Evolutionary conservation across 2,888 invertebrate species (phyloP), one percentile per base, ranked within the genome.

Genomic region (Dastarcus helophoroides): DNA sequence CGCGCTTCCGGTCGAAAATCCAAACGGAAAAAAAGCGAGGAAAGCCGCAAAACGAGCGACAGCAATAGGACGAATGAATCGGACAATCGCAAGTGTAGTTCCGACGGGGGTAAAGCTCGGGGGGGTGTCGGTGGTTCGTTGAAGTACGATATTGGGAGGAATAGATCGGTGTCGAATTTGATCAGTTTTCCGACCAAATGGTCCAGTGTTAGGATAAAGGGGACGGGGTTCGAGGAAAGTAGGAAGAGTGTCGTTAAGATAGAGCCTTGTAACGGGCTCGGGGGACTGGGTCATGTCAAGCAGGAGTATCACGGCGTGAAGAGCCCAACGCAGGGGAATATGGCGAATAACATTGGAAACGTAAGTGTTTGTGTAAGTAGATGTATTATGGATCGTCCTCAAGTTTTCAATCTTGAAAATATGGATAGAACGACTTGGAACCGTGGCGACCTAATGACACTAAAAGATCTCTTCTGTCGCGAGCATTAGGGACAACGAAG

Each of bases 191-290:
- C 71, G 46, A 62, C 71, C 29, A 73, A 73, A 63, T 74, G 73
- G 65, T 73, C 73, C 44, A 73, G 73, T 43, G 73, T 75, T 45
- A 65, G 73, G 41, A 71, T 74, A 41, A 70, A 67, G 54, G 73
- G 73, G 50, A 71, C 72, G 40, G 69, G 71, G 42, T 71, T 68
- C 56, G 70, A 71, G 43, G 73, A 73, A 53, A 72, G 71, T 45
- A 64, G 71, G 51, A 71, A 69, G 56, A 71, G 71, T 55, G 63
- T 72, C 46, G 73, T 75, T 43, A 71, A 71, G 51, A 66, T 74
- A 45, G 74, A 74, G 63, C 70, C 72, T 42, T 73, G 73, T 63
- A 74, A 74, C 56, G 74, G 74, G 44, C 47, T 62, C 29, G 46
- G 53, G 22, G 51, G 46, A 10, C 45, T 46, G 32, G 51, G 44